phyloP scores from a whole-genome alignment of 2,113 vertebrate genomes.

The Petaurus breviceps region DNA sequence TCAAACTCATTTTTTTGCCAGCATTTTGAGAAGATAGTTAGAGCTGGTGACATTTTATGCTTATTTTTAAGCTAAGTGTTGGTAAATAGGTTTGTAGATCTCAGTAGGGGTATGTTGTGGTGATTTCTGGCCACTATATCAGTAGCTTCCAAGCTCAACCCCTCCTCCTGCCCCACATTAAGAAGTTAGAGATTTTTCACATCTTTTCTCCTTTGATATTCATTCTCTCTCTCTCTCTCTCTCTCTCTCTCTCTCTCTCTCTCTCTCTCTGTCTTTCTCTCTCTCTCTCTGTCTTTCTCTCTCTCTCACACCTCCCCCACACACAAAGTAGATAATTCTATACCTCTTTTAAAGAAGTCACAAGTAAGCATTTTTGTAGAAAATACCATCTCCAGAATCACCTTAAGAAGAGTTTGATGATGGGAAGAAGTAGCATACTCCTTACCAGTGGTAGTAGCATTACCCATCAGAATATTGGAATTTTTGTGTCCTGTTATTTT shows the following conservation, averaged over 20 bases:
- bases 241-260: neutral
- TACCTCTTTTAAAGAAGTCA: neutral
- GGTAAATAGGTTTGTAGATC: neutral
- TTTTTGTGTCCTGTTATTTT: neutral
- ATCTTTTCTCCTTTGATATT: neutral
- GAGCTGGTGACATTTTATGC: conserved; percentile 38
- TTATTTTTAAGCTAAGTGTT: conserved; percentile 22
- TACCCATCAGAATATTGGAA: neutral
- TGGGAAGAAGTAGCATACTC: neutral
- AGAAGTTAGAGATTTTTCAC: neutral
- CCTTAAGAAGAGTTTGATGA: neutral
- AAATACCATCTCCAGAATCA: neutral
- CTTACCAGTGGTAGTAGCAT: neutral
- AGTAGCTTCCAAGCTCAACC: neutral
- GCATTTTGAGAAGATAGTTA: conserved; percentile 58
- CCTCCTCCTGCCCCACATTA: neutral
- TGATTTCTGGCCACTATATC: neutral
- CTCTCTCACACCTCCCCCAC: neutral
- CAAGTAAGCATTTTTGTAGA: neutral
- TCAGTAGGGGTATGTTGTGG: neutral
- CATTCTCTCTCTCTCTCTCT: neutral
- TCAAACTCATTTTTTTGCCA: conserved; percentile 67
- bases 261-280: no score
- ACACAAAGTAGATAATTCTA: neutral
- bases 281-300: no score